Conservation (phyloP, 2,888 invertebrate species). For the Meiosimyza decipiens region DNA sequence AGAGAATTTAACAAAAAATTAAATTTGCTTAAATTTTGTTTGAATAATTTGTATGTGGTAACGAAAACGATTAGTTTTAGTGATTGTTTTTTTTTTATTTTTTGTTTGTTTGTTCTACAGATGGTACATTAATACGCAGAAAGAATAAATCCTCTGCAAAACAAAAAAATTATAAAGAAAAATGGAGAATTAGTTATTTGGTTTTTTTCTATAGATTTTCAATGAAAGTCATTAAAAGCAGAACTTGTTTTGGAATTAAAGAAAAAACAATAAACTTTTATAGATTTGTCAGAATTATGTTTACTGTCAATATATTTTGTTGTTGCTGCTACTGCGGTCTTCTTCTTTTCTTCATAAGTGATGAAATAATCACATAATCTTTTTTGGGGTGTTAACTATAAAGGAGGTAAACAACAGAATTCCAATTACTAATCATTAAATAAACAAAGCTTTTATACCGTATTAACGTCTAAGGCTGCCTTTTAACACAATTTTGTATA, state of each 20-base stretch:
- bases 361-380: too few relatives aligned
- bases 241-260: too few relatives aligned
- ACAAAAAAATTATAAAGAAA: not conserved
- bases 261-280: too few relatives aligned
- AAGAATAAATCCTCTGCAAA: constrained; percentile 17
- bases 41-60: constrained; percentile 27
- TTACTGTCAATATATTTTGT: too few relatives aligned
- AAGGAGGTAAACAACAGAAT: not conserved
- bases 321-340: too few relatives aligned
- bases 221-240: too few relatives aligned
- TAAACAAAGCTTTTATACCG: not conserved
- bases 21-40: constrained; percentile 7
- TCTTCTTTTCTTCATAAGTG: too few relatives aligned
- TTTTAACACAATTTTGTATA: too few relatives aligned
- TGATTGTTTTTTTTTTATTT: too few relatives aligned
- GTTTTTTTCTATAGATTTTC: too few relatives aligned
- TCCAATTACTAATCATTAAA: constrained; percentile 1
- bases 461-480: not conserved
- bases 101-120: not conserved
- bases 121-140: not conserved
- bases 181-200: not conserved
- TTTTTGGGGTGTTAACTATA: too few relatives aligned
- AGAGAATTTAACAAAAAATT: constrained; percentile 31
- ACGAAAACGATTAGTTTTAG: constrained; percentile 9
- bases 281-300: too few relatives aligned